A percentile compares a stretch with the other conserved stretches of the same genome.
phyloP scores from a whole-genome alignment of 1,140 invertebrate genomes.

The Stegodyphus dumicola region DNA sequence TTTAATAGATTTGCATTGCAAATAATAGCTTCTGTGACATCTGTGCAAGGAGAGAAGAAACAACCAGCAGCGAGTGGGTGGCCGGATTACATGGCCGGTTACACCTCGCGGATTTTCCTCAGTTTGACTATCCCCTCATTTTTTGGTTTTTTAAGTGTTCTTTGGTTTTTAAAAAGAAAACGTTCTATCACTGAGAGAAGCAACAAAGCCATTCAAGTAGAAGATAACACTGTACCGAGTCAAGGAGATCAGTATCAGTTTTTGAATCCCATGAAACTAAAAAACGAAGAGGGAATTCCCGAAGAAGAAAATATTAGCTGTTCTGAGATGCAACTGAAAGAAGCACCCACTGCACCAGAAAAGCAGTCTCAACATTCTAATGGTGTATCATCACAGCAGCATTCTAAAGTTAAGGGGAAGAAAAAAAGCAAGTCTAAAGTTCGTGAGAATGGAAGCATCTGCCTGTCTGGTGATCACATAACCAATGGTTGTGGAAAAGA shows the following conservation, averaged over 20 bases:
- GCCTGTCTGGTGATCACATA: not conserved
- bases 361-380: not conserved
- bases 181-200: not conserved
- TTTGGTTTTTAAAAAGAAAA: constrained; percentile 14
- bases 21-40: not conserved
- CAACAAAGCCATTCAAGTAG: not conserved
- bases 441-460: constrained; percentile 9
- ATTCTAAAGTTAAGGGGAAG: not conserved
- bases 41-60: not conserved
- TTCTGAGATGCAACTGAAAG: not conserved
- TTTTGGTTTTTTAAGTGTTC: constrained; percentile 14
- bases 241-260: not conserved
- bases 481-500: not conserved
- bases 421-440: not conserved
- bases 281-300: not conserved
- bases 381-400: not conserved
- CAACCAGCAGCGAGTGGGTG: not conserved
- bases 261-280: not conserved
- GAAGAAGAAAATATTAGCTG: not conserved
- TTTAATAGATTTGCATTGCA: not conserved
- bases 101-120: constrained; percentile 8
- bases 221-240: not conserved
- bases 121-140: constrained; percentile 7
- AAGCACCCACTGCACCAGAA: not conserved
- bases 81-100: constrained; percentile 24